phyloP scores from a whole-genome alignment of 2,797 vertebrate genomes.

The Gallinago nigripennis region DNA sequence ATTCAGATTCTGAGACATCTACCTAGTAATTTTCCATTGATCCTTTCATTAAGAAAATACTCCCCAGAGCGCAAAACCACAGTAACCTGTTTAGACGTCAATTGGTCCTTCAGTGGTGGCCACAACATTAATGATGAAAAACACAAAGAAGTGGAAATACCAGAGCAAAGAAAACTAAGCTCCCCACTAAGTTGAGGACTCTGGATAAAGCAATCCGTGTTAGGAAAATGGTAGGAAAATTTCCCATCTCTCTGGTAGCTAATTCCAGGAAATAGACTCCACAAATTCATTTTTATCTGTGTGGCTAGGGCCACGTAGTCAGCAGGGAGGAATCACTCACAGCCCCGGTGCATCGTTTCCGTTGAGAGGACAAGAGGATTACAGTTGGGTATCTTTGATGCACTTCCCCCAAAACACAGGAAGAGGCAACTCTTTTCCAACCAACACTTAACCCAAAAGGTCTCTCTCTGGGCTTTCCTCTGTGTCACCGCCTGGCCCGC shows the following conservation, averaged over 20 bases:
- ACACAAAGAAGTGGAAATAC: neutral
- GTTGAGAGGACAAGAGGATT: neutral
- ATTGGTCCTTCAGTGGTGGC: neutral
- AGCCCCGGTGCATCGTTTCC: rapidly evolving
- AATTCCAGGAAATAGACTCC: neutral
- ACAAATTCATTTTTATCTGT: neutral
- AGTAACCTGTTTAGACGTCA: neutral
- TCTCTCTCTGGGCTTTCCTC: neutral
- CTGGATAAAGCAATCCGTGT: neutral
- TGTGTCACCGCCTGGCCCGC: rapidly evolving
- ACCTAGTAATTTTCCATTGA: neutral
- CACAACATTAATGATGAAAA: neutral
- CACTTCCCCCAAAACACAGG: neutral
- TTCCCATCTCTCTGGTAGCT: neutral
- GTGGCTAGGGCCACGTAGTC: neutral
- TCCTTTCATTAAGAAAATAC: neutral
- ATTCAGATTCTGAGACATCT: neutral
- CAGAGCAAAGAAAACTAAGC: neutral
- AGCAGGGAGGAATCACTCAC: neutral
- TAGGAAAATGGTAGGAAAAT: neutral
- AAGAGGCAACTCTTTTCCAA: neutral
- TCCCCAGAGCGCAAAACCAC: neutral
- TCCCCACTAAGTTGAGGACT: neutral
- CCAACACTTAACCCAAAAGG: neutral
- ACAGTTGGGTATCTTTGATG: neutral